phyloP scores from a whole-genome alignment of 2,888 invertebrate genomes.

The Phaonia tiefii region DNA sequence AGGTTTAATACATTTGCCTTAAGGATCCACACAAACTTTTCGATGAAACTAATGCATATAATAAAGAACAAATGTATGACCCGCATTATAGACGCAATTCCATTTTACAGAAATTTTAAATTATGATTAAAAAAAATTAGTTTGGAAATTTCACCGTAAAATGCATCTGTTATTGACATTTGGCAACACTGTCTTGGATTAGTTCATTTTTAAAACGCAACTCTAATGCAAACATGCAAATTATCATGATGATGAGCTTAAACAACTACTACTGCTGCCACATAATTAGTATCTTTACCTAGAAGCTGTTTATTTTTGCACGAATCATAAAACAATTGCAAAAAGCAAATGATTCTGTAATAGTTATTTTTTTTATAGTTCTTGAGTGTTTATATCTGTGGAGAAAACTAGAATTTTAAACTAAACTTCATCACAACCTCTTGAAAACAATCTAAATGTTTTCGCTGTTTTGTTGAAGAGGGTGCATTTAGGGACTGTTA shows the following conservation, averaged over 20 bases:
- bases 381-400: too few species aligned
- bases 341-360: conserved; percentile 16
- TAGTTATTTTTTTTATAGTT: background rate
- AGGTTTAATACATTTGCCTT: too few species aligned
- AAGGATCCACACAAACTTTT: too few species aligned
- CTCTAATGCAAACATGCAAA: conserved; percentile 46
- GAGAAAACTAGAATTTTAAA: too few species aligned
- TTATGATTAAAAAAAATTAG: too few species aligned
- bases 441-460: background rate
- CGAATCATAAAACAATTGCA: conserved; percentile 38
- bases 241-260: conserved; percentile 61
- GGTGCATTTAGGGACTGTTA: too few species aligned
- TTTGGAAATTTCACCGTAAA: background rate
- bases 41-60: too few species aligned
- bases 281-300: conserved; percentile 15
- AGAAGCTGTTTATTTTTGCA: background rate
- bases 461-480: too few species aligned
- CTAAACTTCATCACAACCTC: background rate
- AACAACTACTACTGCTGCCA: conserved; percentile 21
- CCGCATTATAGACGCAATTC: too few species aligned
- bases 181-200: conserved; percentile 12
- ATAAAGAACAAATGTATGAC: too few species aligned
- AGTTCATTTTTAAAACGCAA: conserved; percentile 16
- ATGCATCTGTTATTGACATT: background rate
- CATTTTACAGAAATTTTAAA: too few species aligned